These are phyloP conservation scores for Nothura maculosa DNA, from an alignment of 2,797 vertebrate genomes.

Conservation along the genomic window DNA sequence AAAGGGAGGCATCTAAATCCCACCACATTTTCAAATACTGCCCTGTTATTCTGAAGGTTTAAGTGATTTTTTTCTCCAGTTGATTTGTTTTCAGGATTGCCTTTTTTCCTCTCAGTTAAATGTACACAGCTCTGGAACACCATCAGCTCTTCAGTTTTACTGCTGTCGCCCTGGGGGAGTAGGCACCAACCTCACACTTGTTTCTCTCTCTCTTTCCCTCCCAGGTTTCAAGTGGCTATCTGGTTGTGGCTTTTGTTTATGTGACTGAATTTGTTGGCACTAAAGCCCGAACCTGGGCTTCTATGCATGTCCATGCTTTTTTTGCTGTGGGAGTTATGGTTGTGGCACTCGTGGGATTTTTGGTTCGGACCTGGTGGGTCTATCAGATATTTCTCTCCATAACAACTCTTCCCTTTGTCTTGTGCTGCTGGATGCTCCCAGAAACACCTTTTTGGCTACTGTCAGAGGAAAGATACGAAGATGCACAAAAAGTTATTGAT, in stretches of 20 bases:
- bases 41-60: not conserved
- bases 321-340: conserved; percentile 92
- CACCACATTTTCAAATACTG: not conserved
- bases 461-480: conserved; percentile 86
- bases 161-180: not conserved
- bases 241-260: conserved; percentile 95
- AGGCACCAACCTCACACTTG: conserved; percentile 3
- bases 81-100: not conserved
- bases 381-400: conserved; percentile 92
- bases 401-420: conserved; percentile 89
- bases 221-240: conserved; percentile 93
- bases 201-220: conserved; percentile 42
- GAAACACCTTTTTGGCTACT: conserved; percentile 96
- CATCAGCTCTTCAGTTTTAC: not conserved
- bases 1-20: not conserved
- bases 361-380: conserved; percentile 92
- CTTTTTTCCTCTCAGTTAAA: not conserved
- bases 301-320: conserved; percentile 93
- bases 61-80: not conserved
- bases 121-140: not conserved
- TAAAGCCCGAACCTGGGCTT: conserved; percentile 93
- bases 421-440: conserved; percentile 94
- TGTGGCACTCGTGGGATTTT: conserved; percentile 91
- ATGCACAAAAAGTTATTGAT: conserved; percentile 88
- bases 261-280: conserved; percentile 94